Evolutionary conservation across 2,113 vertebrate species (phyloP).

Genomic region (Siniperca knerii): DNA sequence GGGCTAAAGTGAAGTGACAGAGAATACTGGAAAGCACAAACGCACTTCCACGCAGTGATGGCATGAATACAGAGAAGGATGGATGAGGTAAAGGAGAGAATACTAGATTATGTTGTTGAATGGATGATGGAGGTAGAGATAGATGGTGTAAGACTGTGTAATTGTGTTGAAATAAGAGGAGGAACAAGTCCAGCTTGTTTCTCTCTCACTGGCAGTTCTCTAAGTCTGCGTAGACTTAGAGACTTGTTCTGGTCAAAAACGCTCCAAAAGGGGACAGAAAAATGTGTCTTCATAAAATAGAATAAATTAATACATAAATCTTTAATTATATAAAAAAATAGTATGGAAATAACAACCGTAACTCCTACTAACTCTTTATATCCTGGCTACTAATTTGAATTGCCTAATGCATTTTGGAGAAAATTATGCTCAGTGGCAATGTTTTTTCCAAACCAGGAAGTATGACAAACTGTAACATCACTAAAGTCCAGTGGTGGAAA

Average conservation of each 20-base stretch:
- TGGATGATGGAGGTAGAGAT: not conserved
- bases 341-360: too few species aligned
- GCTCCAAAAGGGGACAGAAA: too few species aligned
- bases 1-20: constrained; percentile 2
- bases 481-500: too few species aligned
- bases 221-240: too few species aligned
- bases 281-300: too few species aligned
- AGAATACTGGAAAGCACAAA: constrained; percentile 23
- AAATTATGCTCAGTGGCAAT: not conserved
- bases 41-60: not conserved
- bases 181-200: not conserved
- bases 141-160: not conserved
- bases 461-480: not conserved
- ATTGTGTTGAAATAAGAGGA: not conserved
- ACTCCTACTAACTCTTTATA: too few species aligned
- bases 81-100: not conserved
- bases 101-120: not conserved
- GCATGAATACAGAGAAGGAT: constrained; percentile 26
- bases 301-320: too few species aligned
- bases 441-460: not conserved
- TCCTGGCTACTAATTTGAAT: not conserved
- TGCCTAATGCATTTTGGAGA: not conserved
- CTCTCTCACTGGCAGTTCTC: not conserved
- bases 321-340: too few species aligned
- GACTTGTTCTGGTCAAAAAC: too few species aligned